Evolutionary conservation across 37 sponge, comb jelly and placozoan genomes (phyloP), one percentile per base, ranked within the genome.

Genomic region (Halisarca cf. caerulea): DNA sequence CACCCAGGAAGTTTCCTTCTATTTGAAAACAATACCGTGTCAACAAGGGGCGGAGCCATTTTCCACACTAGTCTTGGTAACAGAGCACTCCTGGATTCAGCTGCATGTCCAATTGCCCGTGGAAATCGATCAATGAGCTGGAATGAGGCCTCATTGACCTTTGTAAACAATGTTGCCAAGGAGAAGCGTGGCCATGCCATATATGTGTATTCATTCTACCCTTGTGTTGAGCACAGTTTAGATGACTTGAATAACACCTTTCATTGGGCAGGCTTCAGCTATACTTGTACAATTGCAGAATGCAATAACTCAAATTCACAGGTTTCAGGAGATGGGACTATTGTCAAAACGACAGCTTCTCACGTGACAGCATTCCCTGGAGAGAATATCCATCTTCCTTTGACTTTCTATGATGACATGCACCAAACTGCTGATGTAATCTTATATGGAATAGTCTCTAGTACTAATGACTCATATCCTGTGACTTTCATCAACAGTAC

Each of bases 71-170:
- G 59, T 24, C 71, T 87, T 25, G 68, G 80, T 0, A 80, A 80
- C 37, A 42, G 79, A 30, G 80, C 44, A 0, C 30, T 86, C 1
- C 24, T 32, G 2, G 81, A 68, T 14, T 60, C 72, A 35, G 41
- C 70, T 0, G 69, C 82, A 70, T 92, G 93, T 40, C 89, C 89
- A 37, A 57, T 92, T 24, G 53, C 62, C 2, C 53, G 85, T 82
- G 23, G 24, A 20, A 58, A 92, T 66, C 55, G 75, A 60, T 42
- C 36, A 11, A 78, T 86, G 1, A 35, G 80, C 32, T 42, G 86
- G 23, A 85, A 86, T 86, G 54, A 60, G 33, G 60, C 83, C 25
- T 34, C 24, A 3, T 80, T 92, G 27, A 2, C 4, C 11, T 92
- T 92, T 72, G 30, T 43, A 32, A 71, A 68, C 41, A 92, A 92